Evolutionary conservation across 2,888 invertebrate species (phyloP).

Genomic region (Chalcosyrphus nemorum): DNA sequence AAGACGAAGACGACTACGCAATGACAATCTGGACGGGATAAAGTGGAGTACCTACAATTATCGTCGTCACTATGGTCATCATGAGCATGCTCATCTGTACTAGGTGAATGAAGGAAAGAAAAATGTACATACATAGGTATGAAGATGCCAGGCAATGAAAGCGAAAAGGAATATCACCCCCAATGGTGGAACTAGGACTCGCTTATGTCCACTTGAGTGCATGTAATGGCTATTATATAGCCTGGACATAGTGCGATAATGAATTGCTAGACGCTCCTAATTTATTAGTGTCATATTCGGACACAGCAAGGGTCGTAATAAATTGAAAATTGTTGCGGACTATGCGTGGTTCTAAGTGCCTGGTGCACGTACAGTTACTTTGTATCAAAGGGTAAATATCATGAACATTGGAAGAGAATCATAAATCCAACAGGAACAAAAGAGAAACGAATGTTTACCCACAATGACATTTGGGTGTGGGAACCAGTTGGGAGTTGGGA

Average conservation of each 20-base stretch:
- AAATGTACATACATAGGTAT: not conserved
- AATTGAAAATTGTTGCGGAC: conserved; percentile 43
- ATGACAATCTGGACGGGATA: not conserved
- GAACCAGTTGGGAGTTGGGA: no score
- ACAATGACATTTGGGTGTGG: no score
- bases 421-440: not conserved
- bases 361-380: not conserved
- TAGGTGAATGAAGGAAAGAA: conserved; percentile 7
- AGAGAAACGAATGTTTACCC: not conserved
- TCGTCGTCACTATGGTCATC: conserved; percentile 28
- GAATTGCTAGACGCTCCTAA: conserved; percentile 56
- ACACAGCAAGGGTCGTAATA: conserved; percentile 26
- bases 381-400: not conserved
- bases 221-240: conserved; percentile 46
- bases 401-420: not conserved
- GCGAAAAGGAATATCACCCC: conserved; percentile 13
- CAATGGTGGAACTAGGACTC: conserved; percentile 29
- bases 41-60: conserved; percentile 38
- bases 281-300: conserved; percentile 54
- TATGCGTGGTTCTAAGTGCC: conserved; percentile 6
- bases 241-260: conserved; percentile 57
- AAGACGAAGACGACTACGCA: conserved; percentile 7
- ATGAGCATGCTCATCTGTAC: conserved; percentile 5
- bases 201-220: conserved; percentile 53
- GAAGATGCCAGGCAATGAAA: conserved; percentile 9